These are phyloP conservation scores for Polypedilum vanderplanki DNA, from an alignment of 1,140 invertebrate species.

Conservation along the genomic window DNA sequence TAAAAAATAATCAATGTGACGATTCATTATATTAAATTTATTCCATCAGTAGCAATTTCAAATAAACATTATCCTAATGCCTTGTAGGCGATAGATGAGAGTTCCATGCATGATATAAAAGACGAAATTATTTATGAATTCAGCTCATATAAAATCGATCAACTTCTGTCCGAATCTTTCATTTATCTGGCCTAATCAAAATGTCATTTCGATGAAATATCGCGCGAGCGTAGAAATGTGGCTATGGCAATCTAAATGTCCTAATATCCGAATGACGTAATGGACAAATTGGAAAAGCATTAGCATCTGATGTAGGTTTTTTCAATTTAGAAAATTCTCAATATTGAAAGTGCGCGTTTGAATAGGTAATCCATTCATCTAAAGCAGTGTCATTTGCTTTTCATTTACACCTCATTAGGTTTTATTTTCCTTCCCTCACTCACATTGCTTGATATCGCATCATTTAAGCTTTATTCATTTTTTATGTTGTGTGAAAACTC, in stretches of 20 bases:
- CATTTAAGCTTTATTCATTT: slow-evolving; percentile 13
- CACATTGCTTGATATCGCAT: not conserved
- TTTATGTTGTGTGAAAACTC: not conserved
- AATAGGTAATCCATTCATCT: not conserved
- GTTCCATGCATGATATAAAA: too few species aligned
- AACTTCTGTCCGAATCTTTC: not conserved
- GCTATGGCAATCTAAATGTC: too few species aligned
- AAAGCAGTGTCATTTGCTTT: slow-evolving; percentile 11
- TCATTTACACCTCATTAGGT: slow-evolving; percentile 2
- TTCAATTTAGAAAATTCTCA: too few species aligned
- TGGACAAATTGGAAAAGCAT: too few species aligned
- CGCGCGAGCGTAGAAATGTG: not conserved
- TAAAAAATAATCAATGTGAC: too few species aligned
- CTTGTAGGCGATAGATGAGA: too few species aligned
- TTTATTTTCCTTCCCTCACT: not conserved
- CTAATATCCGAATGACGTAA: too few species aligned
- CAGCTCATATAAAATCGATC: not conserved
- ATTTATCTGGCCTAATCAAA: not conserved
- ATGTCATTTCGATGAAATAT: not conserved
- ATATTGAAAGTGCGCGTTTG: too few species aligned
- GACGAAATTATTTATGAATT: not conserved
- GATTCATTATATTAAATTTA: too few species aligned
- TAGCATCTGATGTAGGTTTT: too few species aligned
- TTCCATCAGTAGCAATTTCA: too few species aligned
- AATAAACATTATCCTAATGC: too few species aligned